phyloP scores from a whole-genome alignment of 2,888 invertebrate genomes.

The Panorpa germanica region DNA sequence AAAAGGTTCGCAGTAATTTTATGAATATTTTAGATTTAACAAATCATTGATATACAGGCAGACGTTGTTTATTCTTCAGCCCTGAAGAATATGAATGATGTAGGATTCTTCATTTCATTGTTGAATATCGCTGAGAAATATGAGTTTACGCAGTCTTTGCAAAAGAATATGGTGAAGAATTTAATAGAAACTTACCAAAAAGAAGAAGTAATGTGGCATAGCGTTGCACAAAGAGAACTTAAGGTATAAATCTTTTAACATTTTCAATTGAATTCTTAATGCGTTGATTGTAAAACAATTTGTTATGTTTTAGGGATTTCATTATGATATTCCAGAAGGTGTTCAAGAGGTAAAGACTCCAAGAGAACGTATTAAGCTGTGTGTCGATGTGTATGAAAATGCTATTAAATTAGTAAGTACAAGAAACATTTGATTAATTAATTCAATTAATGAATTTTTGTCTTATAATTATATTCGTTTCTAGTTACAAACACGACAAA shows the following conservation, averaged over 20 bases:
- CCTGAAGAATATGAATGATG: conserved; percentile 30
- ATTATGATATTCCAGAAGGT: too few relatives aligned
- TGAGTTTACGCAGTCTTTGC: conserved; percentile 35
- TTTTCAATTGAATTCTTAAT: too few relatives aligned
- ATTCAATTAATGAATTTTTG: not conserved
- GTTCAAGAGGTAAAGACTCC: conserved; percentile 17
- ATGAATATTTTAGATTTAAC: conserved; percentile 4
- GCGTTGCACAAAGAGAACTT: conserved; percentile 36
- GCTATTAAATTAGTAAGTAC: conserved; percentile 23
- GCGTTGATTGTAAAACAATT: too few relatives aligned
- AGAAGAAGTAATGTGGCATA: conserved; percentile 37
- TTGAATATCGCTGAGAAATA: conserved; percentile 35
- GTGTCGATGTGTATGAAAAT: conserved; percentile 28
- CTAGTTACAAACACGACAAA: conserved; percentile 25
- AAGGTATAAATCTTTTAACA: too few relatives aligned
- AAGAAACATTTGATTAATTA: not conserved
- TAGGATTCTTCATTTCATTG: conserved; percentile 37
- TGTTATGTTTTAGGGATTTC: too few relatives aligned
- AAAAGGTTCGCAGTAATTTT: conserved; percentile 13
- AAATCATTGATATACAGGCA: conserved; percentile 29
- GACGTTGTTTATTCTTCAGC: conserved; percentile 40
- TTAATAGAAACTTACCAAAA: conserved; percentile 28
- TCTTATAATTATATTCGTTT: conserved; percentile 4
- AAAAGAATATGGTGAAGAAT: conserved; percentile 29
- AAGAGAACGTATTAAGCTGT: conserved; percentile 25